Percentiles rank a stretch among this genome's conserved stretches.
phyloP scores from a whole-genome alignment of 2,888 invertebrate genomes.

The Zelleria hepariella region DNA sequence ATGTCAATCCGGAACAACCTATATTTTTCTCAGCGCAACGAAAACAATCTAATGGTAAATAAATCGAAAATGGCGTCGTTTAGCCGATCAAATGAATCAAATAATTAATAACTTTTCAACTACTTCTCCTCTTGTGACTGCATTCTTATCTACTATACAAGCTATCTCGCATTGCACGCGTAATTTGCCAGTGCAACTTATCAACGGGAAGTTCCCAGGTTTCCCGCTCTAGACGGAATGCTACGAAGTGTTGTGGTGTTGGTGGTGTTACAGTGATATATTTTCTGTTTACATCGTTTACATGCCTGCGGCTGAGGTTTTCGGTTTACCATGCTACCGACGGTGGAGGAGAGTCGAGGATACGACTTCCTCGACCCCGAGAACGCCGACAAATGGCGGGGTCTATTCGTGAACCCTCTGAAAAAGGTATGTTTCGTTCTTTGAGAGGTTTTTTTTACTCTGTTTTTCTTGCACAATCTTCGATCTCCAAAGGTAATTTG shows the following conservation, averaged over 20 bases:
- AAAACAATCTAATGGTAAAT: slow-evolving; percentile 12
- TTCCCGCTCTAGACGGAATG: slow-evolving; percentile 31
- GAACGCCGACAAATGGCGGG: slow-evolving; percentile 93
- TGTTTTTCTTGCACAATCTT: background rate
- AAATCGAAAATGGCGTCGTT: slow-evolving; percentile 69
- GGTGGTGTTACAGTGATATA: slow-evolving; percentile 43
- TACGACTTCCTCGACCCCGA: slow-evolving; percentile 92
- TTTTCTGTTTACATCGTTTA: slow-evolving; percentile 65
- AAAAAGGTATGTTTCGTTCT: slow-evolving; percentile 78
- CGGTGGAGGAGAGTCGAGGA: slow-evolving; percentile 67
- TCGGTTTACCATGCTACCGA: slow-evolving; percentile 61
- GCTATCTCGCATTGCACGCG: slow-evolving; percentile 11
- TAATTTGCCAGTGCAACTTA: background rate
- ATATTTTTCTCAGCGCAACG: background rate
- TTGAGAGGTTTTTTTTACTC: background rate
- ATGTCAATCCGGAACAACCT: background rate
- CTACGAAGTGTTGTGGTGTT: slow-evolving; percentile 44
- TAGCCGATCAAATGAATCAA: slow-evolving; percentile 54
- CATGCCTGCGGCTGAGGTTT: slow-evolving; percentile 54
- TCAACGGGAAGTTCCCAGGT: slow-evolving; percentile 25
- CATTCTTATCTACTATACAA: background rate
- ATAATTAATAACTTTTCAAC: slow-evolving; percentile 33
- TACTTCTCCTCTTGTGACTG: slow-evolving; percentile 22
- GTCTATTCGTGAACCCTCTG: slow-evolving; percentile 88
- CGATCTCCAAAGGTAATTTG: background rate